Base-by-base conservation (phyloP, 2,113 vertebrate genomes). In the Eulemur rufifrons region DNA sequence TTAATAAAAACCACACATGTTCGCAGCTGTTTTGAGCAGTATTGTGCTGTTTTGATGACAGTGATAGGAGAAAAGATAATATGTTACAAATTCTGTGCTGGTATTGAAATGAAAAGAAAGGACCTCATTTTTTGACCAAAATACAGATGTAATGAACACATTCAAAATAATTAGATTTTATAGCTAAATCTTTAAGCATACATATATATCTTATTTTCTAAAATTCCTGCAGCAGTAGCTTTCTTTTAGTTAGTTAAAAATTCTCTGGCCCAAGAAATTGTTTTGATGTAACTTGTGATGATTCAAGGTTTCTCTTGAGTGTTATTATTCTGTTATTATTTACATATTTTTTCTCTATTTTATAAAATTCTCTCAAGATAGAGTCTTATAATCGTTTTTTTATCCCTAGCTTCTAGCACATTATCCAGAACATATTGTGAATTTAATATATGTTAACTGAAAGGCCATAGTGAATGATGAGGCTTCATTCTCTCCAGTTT, bases 261-360 rank as follows among this genome's bases (percentile, higher is more conserved):
- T 92, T 92, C 64, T 54, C 42, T 80, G n/a, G 81, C 27, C 20
- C 17, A 94, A 92, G 25, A 66, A 73, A n/a, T 80, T 89, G 6
- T 66, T 81, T 90, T 82, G 86, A 86, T 81, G 42, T 14, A 91
- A 56, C 52, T 94, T 91, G 42, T 94, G 54, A 87, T 84, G 10
- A 94, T 39, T 52, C 34, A 88, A 42, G 32, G n/a, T 88, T 95
- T 83, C n/a, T 95, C 94, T 77, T 27, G 74, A 80, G 76, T 96
- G 17, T 39, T 86, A 54, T 32, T 54, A 17, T 54, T 91, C 32
- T 80, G 25, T 86, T 82, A n/a, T 56, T 93, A 91, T 76, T 29
- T 94, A 69, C 29, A 8, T 77, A 25, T 86, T 63, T 77, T 86
- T 76, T 39, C 23, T 86, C 27, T 86, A 29, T 86, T 69, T 97